Base-by-base conservation (phyloP, 2,888 invertebrate species). In the Belgica antarctica region DNA sequence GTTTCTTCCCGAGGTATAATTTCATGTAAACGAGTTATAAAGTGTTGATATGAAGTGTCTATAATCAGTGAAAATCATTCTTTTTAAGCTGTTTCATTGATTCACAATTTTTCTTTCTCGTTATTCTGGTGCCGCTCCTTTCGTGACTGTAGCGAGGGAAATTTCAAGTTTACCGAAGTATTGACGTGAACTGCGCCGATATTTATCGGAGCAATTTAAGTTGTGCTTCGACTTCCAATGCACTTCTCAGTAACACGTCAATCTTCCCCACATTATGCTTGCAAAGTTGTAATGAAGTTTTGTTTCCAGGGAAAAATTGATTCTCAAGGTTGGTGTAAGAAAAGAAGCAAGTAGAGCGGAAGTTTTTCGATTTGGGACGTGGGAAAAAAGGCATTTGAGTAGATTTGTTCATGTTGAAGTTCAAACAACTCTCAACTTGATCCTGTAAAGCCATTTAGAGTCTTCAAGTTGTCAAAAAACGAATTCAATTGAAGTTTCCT, bases 1-100 rank as follows among this genome's bases (percentile, higher is more conserved):
- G 34, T 12, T 31, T 31, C 7, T 31, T 31, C 12, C n/a, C 12
- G 34, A 31, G 12, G 34, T 8, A 22, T 52, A 22, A 52, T 22
- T 52, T 52, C 22, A 52, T 52, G 52, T 52, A 52, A 52, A 52
- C 52, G 52, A 19, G 52, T 52, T 52, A 52, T 22, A 52, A 52
- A 52, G 52, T 52, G 52, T 52, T 22, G 52, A 52, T 12, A 17
- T 52, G 52, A 52, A 52, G 52, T 52, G 52, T 52, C 52, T 52
- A 52, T 52, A 52, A 52, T 52, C 52, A 52, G 7, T 3, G 17
- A 10, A n/a, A 52, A 52, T 52, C 52, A 10, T 52, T 52, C 52
- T 8, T 17, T n/a, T 22, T 52, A 52, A 52, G 22, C 17, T 17
- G 12, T 17, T 19, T 52, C 22, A 52, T 52, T 52, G 52, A 52